phyloP scores from a whole-genome alignment of 2,797 vertebrate species.

The Hoplostethus mediterraneus region DNA sequence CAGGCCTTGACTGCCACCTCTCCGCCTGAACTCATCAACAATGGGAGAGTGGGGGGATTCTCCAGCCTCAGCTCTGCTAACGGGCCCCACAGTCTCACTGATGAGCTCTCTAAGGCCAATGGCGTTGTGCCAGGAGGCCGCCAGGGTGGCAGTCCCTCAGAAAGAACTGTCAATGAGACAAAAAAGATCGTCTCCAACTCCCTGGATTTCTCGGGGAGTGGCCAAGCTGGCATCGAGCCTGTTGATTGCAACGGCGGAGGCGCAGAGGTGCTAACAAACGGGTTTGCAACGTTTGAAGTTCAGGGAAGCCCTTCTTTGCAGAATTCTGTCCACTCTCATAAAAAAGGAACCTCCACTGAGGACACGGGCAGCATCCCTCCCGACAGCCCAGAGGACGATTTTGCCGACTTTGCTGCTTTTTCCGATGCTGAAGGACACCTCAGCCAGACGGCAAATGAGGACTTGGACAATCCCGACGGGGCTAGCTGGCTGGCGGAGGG shows the following conservation, averaged over 20 bases:
- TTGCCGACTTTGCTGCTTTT: conserved; percentile 93
- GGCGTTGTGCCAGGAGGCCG: conserved; percentile 75
- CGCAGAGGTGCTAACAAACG: conserved; percentile 92
- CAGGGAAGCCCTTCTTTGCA: conserved; percentile 80
- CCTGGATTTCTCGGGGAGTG: conserved; percentile 44
- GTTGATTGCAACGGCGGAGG: conserved; percentile 86
- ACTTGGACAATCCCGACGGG: conserved; percentile 29
- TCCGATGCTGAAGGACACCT: conserved; percentile 69
- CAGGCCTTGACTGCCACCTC: conserved; percentile 84
- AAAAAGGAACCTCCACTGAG: conserved; percentile 67
- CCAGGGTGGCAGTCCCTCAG: conserved; percentile 77
- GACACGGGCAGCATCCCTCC: conserved; percentile 66
- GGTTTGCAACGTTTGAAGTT: conserved; percentile 85
- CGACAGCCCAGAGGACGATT: conserved; percentile 82
- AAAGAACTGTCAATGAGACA: conserved; percentile 77
- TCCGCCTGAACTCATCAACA: conserved; percentile 89
- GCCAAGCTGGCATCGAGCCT: conserved; percentile 66
- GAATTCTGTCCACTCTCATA: conserved; percentile 57
- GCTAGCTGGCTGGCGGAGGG: conserved; percentile 1
- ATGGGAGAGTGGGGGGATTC: conserved; percentile 77
- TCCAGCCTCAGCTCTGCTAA: conserved; percentile 81
- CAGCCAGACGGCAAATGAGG: conserved; percentile 61
- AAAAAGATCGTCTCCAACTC: conserved; percentile 69
- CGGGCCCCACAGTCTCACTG: conserved; percentile 70
- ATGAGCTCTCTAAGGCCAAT: conserved; percentile 80